These are phyloP conservation scores for Dasysyrphus albostriatus DNA, from an alignment of 2,888 invertebrate genomes.

Conservation along the genomic window DNA sequence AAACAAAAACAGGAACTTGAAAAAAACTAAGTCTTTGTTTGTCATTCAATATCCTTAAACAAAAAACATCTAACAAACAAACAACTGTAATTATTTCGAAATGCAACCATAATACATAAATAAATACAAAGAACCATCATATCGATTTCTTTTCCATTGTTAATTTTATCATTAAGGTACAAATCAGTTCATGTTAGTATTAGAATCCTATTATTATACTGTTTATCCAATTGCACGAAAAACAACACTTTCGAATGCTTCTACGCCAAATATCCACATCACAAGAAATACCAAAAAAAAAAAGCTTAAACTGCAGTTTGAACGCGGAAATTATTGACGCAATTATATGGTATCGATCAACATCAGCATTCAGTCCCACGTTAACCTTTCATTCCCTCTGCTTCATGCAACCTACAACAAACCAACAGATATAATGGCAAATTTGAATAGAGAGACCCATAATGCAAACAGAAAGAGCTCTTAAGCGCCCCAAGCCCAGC, in stretches of 20 bases:
- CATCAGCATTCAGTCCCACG: slow-evolving; percentile 63
- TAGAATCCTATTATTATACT: slow-evolving; percentile 35
- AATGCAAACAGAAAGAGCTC: slow-evolving; percentile 64
- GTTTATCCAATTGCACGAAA: slow-evolving; percentile 37
- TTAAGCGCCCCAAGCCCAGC: slow-evolving; percentile 47
- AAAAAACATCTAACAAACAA: too few species aligned
- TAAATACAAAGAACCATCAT: background rate
- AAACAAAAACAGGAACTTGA: too few species aligned
- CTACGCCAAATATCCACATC: slow-evolving; percentile 11
- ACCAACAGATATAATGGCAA: slow-evolving; percentile 57
- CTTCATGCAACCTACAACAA: slow-evolving; percentile 33
- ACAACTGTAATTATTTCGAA: too few species aligned
- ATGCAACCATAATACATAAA: too few species aligned
- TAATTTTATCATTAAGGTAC: slow-evolving; percentile 3
- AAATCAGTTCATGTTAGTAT: slow-evolving; percentile 4
- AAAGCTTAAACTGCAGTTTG: slow-evolving; percentile 39
- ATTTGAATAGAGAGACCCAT: slow-evolving; percentile 68
- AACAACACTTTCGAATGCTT: slow-evolving; percentile 35
- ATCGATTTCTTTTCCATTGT: slow-evolving; percentile 11
- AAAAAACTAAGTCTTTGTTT: too few species aligned
- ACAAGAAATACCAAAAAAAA: slow-evolving; percentile 18
- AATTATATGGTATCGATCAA: slow-evolving; percentile 68
- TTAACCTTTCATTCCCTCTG: slow-evolving; percentile 65
- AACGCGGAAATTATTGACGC: slow-evolving; percentile 71
- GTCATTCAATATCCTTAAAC: too few species aligned